Evolutionary conservation across 2,888 invertebrate species (phyloP).

Genomic region (Tyria jacobaeae): DNA sequence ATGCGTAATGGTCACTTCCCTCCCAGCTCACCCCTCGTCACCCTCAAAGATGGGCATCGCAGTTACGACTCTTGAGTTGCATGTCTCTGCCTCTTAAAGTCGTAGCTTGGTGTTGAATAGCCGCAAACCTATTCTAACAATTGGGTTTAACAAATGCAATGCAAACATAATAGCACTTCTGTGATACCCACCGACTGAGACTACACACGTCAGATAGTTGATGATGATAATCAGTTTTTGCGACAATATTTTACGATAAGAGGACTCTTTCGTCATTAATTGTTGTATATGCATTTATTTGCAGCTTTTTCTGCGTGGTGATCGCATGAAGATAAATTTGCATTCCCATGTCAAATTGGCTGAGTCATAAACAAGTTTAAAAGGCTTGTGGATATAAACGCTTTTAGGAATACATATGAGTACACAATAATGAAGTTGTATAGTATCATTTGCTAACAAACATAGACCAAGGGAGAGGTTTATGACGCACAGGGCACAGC

Average conservation of each 20-base stretch:
- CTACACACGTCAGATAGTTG: neutral
- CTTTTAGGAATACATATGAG: neutral
- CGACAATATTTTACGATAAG: constrained; percentile 1
- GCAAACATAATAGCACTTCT: neutral
- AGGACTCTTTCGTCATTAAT: neutral
- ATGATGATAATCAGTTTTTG: neutral
- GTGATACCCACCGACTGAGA: neutral
- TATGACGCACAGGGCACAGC: too few species aligned
- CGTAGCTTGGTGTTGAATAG: too few species aligned
- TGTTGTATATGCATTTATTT: neutral
- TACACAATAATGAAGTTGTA: neutral
- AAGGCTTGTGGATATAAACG: neutral
- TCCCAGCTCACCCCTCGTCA: too few species aligned
- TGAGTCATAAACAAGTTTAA: neutral
- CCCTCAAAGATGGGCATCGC: too few species aligned
- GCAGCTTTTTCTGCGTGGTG: neutral
- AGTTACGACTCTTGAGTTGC: too few species aligned
- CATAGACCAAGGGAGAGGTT: too few species aligned
- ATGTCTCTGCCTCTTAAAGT: too few species aligned
- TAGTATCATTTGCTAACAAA: neutral
- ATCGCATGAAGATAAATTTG: constrained; percentile 7
- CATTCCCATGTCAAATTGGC: constrained; percentile 2
- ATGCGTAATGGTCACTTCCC: too few species aligned
- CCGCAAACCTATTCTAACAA: too few species aligned
- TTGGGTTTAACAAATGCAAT: too few species aligned